Conservation (phyloP, 2,888 invertebrate genomes). For the Graphium colonna region DNA sequence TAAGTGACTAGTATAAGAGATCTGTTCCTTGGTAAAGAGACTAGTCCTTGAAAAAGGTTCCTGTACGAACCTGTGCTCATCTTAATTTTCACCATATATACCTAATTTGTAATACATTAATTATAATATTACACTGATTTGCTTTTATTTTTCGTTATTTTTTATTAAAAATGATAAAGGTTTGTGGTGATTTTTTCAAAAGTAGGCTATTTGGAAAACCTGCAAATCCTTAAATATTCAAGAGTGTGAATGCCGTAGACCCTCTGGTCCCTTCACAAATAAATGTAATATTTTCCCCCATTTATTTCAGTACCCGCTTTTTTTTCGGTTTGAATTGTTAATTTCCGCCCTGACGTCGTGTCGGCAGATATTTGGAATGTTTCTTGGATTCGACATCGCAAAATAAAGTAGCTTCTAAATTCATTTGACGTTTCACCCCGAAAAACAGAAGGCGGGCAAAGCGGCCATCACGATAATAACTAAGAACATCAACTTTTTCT, state of each 20-base stretch:
- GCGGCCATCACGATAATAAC: conserved; percentile 10
- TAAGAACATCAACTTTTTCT: background rate
- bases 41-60: too few relatives aligned
- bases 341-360: conserved; percentile 7
- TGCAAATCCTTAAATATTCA: background rate
- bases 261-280: background rate
- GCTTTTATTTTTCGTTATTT: too few relatives aligned
- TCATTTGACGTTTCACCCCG: conserved; percentile 16
- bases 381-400: conserved; percentile 12
- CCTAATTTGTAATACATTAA: too few relatives aligned
- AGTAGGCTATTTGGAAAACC: too few relatives aligned
- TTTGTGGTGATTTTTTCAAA: too few relatives aligned
- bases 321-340: conserved; percentile 2
- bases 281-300: background rate
- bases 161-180: too few relatives aligned
- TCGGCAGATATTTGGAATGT: conserved; percentile 8
- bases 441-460: conserved; percentile 7
- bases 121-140: too few relatives aligned
- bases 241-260: background rate
- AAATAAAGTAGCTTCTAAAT: conserved; percentile 17
- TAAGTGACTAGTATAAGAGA: too few relatives aligned
- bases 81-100: too few relatives aligned
- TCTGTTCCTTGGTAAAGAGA: too few relatives aligned
- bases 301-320: background rate
- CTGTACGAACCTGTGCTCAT: too few relatives aligned